Base-by-base conservation (phyloP, 2,113 vertebrate species). In the Casuarius casuarius region DNA sequence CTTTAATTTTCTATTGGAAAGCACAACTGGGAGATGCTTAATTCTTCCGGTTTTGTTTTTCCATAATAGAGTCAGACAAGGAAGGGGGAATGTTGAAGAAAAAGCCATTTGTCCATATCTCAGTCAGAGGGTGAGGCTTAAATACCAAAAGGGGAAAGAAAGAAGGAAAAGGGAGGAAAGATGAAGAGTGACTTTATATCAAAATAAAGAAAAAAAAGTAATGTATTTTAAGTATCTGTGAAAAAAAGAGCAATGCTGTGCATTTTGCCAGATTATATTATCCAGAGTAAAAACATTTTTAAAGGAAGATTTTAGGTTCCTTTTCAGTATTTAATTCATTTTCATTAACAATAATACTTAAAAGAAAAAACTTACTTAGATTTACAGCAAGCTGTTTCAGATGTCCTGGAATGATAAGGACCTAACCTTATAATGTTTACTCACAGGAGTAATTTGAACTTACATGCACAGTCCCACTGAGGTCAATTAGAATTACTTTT, bases 1-100 rank as follows among this genome's bases (percentile, higher is more conserved):
- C 92, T 96, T 95, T 77, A 91, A 93, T 96, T 96, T 97, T 96
- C 95, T 96, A 87, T 93, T 91, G 83, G 84, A 96, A 95, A 96
- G 79, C n/a, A 33, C 90, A 95, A 84, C 68, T 88, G 79, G 90
- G 94, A 94, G 66, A 95, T 94, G 63, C 62, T 92, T 95, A 93
- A 95, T 95, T 93, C 92, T 95, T 94, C 84, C 1, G 0, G 84
- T 94, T 92, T 97, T 96, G 91, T 95, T 95, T 96, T 92, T 83
- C 25, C 79, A 66, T 92, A 95, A 95, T 94, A 77, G 82, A 85
- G 42, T 79, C 67, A 89, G 74, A 87, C 67, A 94, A 91, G 91
- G 89, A 83, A 59, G 6, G 22, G 44, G 51, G 44, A 80, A n/a
- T 67, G 42, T 19, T 87, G 33, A 89, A 84, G 79, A 93, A 85